Conservation (phyloP, 2,113 vertebrate species). For the Gorilla gorilla region DNA sequence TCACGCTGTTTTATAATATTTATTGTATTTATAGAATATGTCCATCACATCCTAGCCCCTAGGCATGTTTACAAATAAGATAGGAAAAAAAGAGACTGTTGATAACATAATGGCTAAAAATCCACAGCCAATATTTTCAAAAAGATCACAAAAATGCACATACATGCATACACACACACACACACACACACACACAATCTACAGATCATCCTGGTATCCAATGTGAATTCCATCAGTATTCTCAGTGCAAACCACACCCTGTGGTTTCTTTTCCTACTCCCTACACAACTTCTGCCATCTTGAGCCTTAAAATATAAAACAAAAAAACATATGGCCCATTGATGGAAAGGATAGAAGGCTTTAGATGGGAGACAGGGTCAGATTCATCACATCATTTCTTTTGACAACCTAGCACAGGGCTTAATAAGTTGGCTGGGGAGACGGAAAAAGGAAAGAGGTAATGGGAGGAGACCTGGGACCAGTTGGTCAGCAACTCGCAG, state of each 20-base stretch:
- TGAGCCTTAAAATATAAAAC: neutral
- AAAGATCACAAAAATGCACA: neutral
- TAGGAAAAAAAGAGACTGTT: neutral
- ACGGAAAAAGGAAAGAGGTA: neutral
- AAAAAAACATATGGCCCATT: neutral
- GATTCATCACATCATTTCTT: neutral
- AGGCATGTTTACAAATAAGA: conserved; percentile 30
- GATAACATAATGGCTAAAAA: neutral
- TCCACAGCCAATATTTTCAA: neutral
- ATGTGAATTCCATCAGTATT: neutral
- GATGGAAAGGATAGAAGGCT: neutral
- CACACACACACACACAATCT: neutral
- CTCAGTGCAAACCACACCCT: neutral
- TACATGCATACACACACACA: no score
- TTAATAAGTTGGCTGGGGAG: neutral
- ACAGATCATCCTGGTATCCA: neutral
- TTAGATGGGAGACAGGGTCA: neutral
- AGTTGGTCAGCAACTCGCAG: neutral
- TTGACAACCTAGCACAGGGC: neutral
- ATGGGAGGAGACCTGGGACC: fast-evolving
- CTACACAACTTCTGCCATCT: neutral
- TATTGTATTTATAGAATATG: neutral
- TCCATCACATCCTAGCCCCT: neutral
- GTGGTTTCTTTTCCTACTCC: neutral
- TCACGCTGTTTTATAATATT: conserved; percentile 23